phyloP scores from a whole-genome alignment of 2,888 invertebrate species.

The Escarpia spicata region DNA sequence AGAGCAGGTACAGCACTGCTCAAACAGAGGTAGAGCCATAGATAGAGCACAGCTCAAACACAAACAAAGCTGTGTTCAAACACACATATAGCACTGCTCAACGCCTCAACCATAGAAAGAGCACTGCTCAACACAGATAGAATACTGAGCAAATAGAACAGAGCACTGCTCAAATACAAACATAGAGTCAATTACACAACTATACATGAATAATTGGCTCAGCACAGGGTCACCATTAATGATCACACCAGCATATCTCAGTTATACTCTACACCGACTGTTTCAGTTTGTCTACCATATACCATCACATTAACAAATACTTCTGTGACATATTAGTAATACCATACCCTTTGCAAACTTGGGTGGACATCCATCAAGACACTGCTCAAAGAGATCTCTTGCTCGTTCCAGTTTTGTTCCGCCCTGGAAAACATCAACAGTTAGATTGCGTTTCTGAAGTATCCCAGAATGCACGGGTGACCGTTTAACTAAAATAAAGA shows the following conservation, averaged over 20 bases:
- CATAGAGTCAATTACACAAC: background rate
- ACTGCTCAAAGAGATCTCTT: constrained; percentile 98
- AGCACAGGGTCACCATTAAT: too few species aligned
- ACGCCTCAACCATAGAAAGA: background rate
- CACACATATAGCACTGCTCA: background rate
- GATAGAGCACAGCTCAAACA: background rate
- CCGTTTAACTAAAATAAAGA: background rate
- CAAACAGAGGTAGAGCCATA: background rate
- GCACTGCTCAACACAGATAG: background rate
- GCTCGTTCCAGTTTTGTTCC: constrained; percentile 95
- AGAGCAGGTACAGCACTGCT: constrained; percentile 84
- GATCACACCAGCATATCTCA: too few species aligned
- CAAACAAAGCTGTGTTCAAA: background rate
- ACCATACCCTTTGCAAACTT: constrained; percentile 85
- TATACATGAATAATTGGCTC: too few species aligned
- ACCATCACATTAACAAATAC: background rate
- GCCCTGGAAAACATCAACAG: constrained; percentile 64
- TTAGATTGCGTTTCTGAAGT: constrained; percentile 31
- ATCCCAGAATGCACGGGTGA: background rate
- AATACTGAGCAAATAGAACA: background rate
- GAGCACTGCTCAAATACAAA: constrained; percentile 13
- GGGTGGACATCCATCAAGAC: constrained; percentile 94
- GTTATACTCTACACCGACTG: background rate
- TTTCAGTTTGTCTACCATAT: background rate
- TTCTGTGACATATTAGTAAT: background rate